These are phyloP conservation scores for Hypomecis punctinalis DNA, from an alignment of 2,888 invertebrate species.

Conservation along the genomic window DNA sequence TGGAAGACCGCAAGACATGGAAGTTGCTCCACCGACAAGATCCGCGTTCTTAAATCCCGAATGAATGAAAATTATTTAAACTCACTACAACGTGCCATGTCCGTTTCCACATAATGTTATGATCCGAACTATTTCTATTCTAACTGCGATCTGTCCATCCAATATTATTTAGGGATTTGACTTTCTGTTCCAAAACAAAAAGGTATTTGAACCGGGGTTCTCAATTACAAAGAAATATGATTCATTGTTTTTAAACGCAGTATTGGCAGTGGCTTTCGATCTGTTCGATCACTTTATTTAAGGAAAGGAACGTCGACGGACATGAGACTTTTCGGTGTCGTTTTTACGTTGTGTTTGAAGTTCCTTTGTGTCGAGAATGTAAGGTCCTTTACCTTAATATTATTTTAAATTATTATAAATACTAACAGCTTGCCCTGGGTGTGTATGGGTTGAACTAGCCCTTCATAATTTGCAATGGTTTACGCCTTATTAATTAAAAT, in stretches of 20 bases:
- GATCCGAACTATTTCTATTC: background rate
- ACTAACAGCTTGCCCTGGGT: background rate
- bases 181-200: conserved; percentile 56
- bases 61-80: background rate
- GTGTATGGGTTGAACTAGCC: background rate
- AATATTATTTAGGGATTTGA: conserved; percentile 34
- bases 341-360: conserved; percentile 51
- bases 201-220: conserved; percentile 55
- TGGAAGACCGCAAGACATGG: too few relatives aligned
- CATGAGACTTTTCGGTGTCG: conserved; percentile 59
- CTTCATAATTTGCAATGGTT: too few relatives aligned
- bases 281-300: conserved; percentile 48
- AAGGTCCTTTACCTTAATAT: conserved; percentile 36
- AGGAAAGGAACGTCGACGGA: conserved; percentile 47
- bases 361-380: conserved; percentile 58
- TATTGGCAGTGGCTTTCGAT: conserved; percentile 37
- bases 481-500: too few relatives aligned
- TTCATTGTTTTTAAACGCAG: conserved; percentile 63
- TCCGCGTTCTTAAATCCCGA: too few relatives aligned
- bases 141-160: conserved; percentile 1
- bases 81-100: background rate
- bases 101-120: background rate
- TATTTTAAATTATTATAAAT: background rate
- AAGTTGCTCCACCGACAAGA: too few relatives aligned
- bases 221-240: conserved; percentile 54